phyloP scores from a whole-genome alignment of 2,113 vertebrate species.

The Canis aureus region DNA sequence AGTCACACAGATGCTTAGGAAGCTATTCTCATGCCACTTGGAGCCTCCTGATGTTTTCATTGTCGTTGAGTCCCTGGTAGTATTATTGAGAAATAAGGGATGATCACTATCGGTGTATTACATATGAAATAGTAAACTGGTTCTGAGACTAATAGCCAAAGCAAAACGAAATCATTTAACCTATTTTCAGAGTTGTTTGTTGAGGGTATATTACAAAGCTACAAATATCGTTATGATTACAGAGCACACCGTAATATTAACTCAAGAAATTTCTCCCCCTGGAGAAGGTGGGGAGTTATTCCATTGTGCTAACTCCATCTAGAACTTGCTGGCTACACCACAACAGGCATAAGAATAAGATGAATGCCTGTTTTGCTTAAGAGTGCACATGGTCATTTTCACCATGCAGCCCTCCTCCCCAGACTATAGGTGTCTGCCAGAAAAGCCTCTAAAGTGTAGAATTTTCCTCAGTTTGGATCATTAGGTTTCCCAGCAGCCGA shows the following conservation, averaged over 20 bases:
- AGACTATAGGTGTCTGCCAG: slow-evolving; percentile 52
- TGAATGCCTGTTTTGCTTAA: slow-evolving; percentile 20
- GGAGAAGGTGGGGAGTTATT: slow-evolving; percentile 69
- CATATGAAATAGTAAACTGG: slow-evolving; percentile 72
- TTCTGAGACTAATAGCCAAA: slow-evolving; percentile 83
- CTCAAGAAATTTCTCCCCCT: slow-evolving; percentile 75
- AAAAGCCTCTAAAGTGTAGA: slow-evolving; percentile 41
- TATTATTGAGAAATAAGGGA: slow-evolving; percentile 76
- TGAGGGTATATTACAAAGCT: slow-evolving; percentile 78
- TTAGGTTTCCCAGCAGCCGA: slow-evolving; percentile 67
- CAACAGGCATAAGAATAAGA: slow-evolving; percentile 67
- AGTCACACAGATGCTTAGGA: slow-evolving; percentile 50
- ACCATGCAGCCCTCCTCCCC: slow-evolving; percentile 38
- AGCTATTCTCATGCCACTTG: slow-evolving; percentile 37
- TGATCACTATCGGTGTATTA: slow-evolving; percentile 63
- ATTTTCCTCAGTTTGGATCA: slow-evolving; percentile 68
- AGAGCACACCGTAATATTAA: slow-evolving; percentile 78
- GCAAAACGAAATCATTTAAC: slow-evolving; percentile 81
- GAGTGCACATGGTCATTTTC: slow-evolving; percentile 71
- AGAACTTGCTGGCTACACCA: slow-evolving; percentile 61
- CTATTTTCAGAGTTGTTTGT: slow-evolving; percentile 82
- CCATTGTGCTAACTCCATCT: slow-evolving; percentile 60
- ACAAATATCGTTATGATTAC: slow-evolving; percentile 80
- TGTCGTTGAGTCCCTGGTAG: slow-evolving; percentile 68
- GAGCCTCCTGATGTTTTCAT: slow-evolving; percentile 65